A percentile compares a stretch with the other conserved stretches of the same genome.
Conservation (phyloP, 2,113 vertebrate species). For the Ctenomys sociabilis region DNA sequence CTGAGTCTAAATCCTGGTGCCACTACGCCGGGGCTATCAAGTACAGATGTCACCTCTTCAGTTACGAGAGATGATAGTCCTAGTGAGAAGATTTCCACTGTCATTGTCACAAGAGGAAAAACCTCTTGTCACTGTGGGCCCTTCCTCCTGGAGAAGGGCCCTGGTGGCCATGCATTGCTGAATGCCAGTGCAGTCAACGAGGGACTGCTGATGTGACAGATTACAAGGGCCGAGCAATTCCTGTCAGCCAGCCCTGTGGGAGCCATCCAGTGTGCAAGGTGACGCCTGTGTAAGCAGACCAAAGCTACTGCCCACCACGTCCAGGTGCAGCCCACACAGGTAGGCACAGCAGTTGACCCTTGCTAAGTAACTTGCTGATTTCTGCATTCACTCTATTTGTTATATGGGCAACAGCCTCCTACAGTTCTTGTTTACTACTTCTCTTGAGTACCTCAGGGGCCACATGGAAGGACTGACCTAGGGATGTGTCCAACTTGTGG, state of each 20-base stretch:
- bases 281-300: background rate
- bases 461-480: background rate
- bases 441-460: too few relatives aligned
- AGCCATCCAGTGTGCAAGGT: accelerated
- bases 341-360: background rate
- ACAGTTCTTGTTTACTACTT: background rate
- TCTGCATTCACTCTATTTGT: background rate
- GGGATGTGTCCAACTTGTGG: background rate
- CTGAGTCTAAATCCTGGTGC: background rate
- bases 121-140: background rate
- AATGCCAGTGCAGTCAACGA: background rate
- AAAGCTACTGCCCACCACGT: accelerated
- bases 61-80: background rate
- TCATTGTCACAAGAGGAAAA: background rate
- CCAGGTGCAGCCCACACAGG: too few relatives aligned
- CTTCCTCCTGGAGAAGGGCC: background rate
- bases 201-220: background rate
- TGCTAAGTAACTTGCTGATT: background rate
- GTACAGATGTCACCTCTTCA: background rate
- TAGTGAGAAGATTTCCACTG: background rate
- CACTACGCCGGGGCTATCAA: too few relatives aligned
- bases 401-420: too few relatives aligned
- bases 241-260: too few relatives aligned
- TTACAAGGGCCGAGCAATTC: too few relatives aligned
- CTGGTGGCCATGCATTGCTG: background rate